Evolutionary conservation across 2,797 vertebrate genomes (phyloP).

Genomic region (Tinamus major): DNA sequence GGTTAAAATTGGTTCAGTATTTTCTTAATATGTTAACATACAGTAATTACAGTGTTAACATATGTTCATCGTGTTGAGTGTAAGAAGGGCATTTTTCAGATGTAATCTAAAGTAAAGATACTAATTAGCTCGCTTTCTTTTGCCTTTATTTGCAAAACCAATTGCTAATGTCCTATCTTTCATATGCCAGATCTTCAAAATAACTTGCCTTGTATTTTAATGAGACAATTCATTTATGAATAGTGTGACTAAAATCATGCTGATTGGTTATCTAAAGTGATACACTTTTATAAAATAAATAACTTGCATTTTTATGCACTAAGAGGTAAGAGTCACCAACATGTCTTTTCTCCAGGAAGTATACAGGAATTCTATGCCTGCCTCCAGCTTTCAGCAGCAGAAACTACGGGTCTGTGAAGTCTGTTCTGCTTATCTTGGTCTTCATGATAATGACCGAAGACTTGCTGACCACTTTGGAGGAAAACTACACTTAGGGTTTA

Average conservation of each 20-base stretch:
- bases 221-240: background rate
- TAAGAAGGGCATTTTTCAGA: background rate
- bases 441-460: constrained; percentile 96
- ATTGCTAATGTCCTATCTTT: background rate
- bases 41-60: background rate
- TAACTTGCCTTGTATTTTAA: background rate
- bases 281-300: background rate
- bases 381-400: constrained; percentile 98
- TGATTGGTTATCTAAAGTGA: background rate
- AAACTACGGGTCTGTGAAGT: constrained; percentile 97
- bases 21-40: background rate
- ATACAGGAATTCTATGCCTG: constrained; percentile 98
- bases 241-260: background rate
- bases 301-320: background rate
- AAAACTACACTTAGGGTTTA: constrained; percentile 97
- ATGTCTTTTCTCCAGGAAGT: constrained; percentile 83
- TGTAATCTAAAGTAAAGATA: background rate
- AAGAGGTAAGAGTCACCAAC: background rate
- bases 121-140: background rate
- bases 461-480: constrained; percentile 99
- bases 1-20: background rate
- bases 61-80: background rate
- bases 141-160: background rate
- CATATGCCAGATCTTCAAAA: background rate
- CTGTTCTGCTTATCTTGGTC: constrained; percentile 96